These are phyloP conservation scores for Orgyia antiqua DNA, from an alignment of 2,888 invertebrate genomes.

Conservation along the genomic window DNA sequence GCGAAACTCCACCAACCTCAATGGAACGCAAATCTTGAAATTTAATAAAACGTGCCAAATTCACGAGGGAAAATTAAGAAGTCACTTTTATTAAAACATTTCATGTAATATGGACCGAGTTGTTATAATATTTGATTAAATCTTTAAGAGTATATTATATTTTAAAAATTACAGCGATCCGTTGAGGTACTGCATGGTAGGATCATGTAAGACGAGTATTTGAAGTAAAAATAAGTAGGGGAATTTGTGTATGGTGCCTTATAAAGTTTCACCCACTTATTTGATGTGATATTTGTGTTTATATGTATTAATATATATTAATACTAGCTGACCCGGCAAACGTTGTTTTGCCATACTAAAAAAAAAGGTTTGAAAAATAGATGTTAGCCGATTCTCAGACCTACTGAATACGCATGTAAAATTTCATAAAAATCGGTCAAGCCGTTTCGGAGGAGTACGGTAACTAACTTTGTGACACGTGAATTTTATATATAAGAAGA, in stretches of 20 bases:
- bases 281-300: constrained; percentile 49
- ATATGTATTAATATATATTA: constrained; percentile 34
- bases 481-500: too few relatives aligned
- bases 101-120: constrained; percentile 1
- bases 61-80: constrained; percentile 16
- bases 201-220: constrained; percentile 36
- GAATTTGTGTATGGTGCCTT: constrained; percentile 78
- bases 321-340: too few relatives aligned
- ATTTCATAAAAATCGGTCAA: too few relatives aligned
- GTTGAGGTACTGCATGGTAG: constrained; percentile 62
- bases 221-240: constrained; percentile 42
- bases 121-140: constrained; percentile 15
- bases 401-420: too few relatives aligned
- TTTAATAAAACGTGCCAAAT: constrained; percentile 22
- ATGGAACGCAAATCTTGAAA: constrained; percentile 36
- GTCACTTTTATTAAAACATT: constrained; percentile 17
- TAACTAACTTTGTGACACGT: too few relatives aligned
- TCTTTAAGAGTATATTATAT: too few relatives aligned
- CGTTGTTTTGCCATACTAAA: too few relatives aligned
- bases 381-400: too few relatives aligned
- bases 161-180: constrained; percentile 32
- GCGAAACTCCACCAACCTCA: constrained; percentile 34
- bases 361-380: too few relatives aligned
- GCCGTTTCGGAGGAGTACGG: too few relatives aligned
- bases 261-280: constrained; percentile 76